Evolutionary conservation across 2,888 invertebrate genomes (phyloP).

Genomic region (Melinopterus prodromus): DNA sequence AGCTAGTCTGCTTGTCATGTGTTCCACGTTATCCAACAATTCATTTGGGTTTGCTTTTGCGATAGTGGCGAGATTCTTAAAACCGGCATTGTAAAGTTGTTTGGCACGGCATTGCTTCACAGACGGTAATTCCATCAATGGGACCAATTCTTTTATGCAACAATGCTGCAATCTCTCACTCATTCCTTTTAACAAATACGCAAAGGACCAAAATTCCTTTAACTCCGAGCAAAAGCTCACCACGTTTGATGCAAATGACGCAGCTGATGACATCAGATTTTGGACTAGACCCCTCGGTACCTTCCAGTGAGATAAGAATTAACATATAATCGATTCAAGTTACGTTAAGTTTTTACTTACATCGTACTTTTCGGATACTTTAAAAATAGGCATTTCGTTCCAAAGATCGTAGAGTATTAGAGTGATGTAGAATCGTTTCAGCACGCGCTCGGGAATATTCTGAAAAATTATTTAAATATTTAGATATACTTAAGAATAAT

Average conservation of each 20-base stretch:
- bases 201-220: slow-evolving; percentile 83
- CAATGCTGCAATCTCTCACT: slow-evolving; percentile 81
- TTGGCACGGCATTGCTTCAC: slow-evolving; percentile 88
- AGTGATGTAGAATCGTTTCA: slow-evolving; percentile 85
- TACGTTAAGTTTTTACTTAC: slow-evolving; percentile 44
- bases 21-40: slow-evolving; percentile 71
- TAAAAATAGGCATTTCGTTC: slow-evolving; percentile 71
- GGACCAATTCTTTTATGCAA: slow-evolving; percentile 79
- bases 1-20: slow-evolving; percentile 77
- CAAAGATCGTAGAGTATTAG: slow-evolving; percentile 84
- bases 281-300: slow-evolving; percentile 78
- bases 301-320: slow-evolving; percentile 59
- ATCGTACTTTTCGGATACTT: slow-evolving; percentile 75
- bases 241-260: slow-evolving; percentile 80
- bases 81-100: slow-evolving; percentile 86
- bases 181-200: slow-evolving; percentile 77
- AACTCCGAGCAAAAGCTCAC: slow-evolving; percentile 82
- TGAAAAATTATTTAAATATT: slow-evolving; percentile 51
- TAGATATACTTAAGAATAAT: not conserved
- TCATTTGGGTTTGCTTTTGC: slow-evolving; percentile 74
- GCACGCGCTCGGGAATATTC: slow-evolving; percentile 67
- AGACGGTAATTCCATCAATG: slow-evolving; percentile 87
- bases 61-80: slow-evolving; percentile 76
- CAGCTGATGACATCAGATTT: slow-evolving; percentile 74
- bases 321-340: slow-evolving; percentile 58